These are phyloP conservation scores for Stegodyphus dumicola DNA, from an alignment of 1,140 invertebrate genomes.

Conservation along the genomic window DNA sequence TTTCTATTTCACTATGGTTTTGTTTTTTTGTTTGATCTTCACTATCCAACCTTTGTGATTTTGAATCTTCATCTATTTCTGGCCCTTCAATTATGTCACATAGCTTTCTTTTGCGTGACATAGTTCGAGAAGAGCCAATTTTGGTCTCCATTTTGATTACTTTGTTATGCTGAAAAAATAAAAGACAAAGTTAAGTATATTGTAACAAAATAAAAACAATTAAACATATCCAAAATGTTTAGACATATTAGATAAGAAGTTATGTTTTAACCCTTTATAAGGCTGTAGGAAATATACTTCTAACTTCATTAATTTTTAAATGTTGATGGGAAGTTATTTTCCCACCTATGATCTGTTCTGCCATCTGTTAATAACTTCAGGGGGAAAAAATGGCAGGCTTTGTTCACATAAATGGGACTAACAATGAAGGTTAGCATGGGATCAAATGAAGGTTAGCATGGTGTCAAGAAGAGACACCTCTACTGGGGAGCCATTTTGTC, in stretches of 20 bases:
- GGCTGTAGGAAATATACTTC: no score
- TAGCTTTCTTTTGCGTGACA: slow-evolving; percentile 33
- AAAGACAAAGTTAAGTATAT: not conserved
- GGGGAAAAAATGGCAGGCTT: no score
- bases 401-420: no score
- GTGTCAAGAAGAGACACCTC: no score
- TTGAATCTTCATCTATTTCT: slow-evolving; percentile 10
- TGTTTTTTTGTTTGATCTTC: slow-evolving; percentile 69
- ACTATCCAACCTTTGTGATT: slow-evolving; percentile 12
- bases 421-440: no score
- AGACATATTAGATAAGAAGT: not conserved
- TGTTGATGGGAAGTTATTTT: no score
- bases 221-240: no score
- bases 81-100: slow-evolving; percentile 9
- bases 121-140: slow-evolving; percentile 24
- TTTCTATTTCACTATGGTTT: slow-evolving; percentile 97
- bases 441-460: no score
- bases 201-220: not conserved
- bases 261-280: not conserved
- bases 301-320: no score
- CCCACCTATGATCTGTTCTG: no score
- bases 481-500: no score
- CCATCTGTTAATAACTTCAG: no score
- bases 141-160: slow-evolving; percentile 11
- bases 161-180: not conserved